Evolutionary conservation across 2,113 vertebrate species (phyloP), one percentile per base, ranked within the genome.

Genomic region (Thymallus thymallus): DNA sequence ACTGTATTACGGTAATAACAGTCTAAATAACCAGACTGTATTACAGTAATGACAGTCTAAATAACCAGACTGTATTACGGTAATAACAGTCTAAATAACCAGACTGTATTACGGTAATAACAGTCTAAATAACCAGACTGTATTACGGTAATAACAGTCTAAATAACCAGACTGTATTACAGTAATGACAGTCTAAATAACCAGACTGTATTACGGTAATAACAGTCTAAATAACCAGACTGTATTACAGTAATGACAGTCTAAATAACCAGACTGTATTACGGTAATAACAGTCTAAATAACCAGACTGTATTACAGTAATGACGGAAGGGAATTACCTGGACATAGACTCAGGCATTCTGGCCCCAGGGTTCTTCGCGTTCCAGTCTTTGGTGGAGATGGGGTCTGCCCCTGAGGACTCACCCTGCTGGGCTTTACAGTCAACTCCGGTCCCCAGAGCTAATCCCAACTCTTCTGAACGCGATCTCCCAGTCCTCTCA

Each of bases 261-360:
- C 26, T 22, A 46, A 23, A 41, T 22, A 46, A 26, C 26, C 20
- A 72, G 22, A 6, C 2, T 23, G 61, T 46, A 30, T 62, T 55
- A 55, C 13, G 16, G n/a, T 61, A 62, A 63, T 48, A 18, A 26
- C 26, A 20, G 41, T 45, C 46, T 48, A 48, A 48, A 48, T 48
- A 48, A 16, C 46, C 2, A 32, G 3, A 5, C 0, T 14, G 4
- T 67, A 7, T 9, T 67, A 3, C 12, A 6, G 61, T 45, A 22
- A 60, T 24, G 41, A 66, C 46, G 41, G 64, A 69, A 51, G 3
- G n/a, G 6, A 67, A 58, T 51, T 93, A 93, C 93, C 93, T 94
- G 87, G 93, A 93, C 76, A 89, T 75, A 0, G 94, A 94, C 82
- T 94, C 91, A 86, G 94, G 89, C 87, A 91, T 91, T 90, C 89